phyloP scores from a whole-genome alignment of 2,113 vertebrate genomes.

The Guaruba guarouba region DNA sequence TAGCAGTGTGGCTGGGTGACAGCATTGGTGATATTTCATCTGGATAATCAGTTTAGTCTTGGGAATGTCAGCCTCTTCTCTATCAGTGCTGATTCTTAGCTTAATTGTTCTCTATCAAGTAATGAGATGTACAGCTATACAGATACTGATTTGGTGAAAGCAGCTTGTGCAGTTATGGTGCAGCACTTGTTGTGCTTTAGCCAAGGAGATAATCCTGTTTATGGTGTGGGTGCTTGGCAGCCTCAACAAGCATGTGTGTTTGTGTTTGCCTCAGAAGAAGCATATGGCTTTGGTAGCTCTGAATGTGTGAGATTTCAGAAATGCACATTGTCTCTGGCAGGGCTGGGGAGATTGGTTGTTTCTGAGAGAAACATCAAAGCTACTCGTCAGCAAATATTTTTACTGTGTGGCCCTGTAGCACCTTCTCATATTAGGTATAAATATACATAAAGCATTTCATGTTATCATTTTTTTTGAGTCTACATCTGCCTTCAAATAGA shows the following conservation, averaged over 20 bases:
- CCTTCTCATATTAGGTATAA: not conserved
- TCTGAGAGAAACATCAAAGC: not conserved
- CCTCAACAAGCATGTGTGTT: not conserved
- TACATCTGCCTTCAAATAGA: not conserved
- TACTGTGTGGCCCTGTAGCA: not conserved
- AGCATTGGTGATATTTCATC: not conserved
- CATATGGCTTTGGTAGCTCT: conserved; percentile 1
- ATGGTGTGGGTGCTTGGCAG: not conserved
- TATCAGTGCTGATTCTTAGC: not conserved
- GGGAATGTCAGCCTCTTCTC: not conserved
- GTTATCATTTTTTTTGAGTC: not conserved
- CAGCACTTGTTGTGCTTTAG: not conserved
- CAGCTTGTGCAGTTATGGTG: not conserved
- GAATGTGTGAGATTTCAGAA: not conserved
- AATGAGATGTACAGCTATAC: not conserved
- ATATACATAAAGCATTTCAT: not conserved
- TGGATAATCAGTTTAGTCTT: not conserved
- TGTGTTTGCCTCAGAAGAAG: not conserved
- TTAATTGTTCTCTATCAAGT: not conserved
- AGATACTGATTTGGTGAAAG: not conserved
- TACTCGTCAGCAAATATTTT: not conserved
- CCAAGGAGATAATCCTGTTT: not conserved
- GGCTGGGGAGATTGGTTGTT: not conserved
- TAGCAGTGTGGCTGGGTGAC: not conserved
- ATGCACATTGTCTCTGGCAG: not conserved